Conservation (phyloP, 1,140 invertebrate genomes). For the Anoplolepis gracilipes region DNA sequence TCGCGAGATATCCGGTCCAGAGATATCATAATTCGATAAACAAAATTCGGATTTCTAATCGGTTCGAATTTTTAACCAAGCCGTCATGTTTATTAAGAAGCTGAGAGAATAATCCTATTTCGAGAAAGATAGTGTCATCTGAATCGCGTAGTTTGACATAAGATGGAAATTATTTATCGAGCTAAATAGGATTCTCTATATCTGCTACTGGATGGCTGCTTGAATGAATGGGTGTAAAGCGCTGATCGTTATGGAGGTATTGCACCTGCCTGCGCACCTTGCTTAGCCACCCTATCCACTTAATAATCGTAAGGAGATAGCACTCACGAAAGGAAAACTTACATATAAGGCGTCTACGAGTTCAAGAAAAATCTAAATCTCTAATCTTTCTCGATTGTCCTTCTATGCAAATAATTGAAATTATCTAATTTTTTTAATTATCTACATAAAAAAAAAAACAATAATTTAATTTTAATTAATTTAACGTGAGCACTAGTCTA, state of each 20-base stretch:
- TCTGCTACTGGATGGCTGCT: constrained; percentile 14
- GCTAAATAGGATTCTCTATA: constrained; percentile 22
- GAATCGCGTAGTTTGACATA: neutral
- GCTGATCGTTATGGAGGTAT: constrained; percentile 50
- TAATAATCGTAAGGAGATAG: constrained; percentile 24
- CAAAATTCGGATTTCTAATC: neutral
- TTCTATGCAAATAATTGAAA: neutral
- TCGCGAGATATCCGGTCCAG: neutral
- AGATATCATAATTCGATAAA: neutral
- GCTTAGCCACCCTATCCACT: constrained; percentile 10
- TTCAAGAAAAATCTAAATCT: neutral
- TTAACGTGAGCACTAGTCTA: neutral
- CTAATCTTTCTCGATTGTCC: neutral
- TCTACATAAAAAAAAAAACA: neutral
- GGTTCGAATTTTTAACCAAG: neutral
- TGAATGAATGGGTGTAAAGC: constrained; percentile 43
- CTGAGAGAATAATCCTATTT: neutral
- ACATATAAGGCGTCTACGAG: neutral
- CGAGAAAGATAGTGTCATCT: neutral
- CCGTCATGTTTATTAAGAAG: neutral
- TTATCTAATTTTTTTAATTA: too few relatives aligned
- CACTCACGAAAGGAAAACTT: neutral
- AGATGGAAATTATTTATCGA: constrained; percentile 15
- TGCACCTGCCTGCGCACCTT: constrained; percentile 39
- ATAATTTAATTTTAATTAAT: neutral